Base-by-base conservation (phyloP, 2,888 invertebrate species). In the Hoplodrina ambigua region DNA sequence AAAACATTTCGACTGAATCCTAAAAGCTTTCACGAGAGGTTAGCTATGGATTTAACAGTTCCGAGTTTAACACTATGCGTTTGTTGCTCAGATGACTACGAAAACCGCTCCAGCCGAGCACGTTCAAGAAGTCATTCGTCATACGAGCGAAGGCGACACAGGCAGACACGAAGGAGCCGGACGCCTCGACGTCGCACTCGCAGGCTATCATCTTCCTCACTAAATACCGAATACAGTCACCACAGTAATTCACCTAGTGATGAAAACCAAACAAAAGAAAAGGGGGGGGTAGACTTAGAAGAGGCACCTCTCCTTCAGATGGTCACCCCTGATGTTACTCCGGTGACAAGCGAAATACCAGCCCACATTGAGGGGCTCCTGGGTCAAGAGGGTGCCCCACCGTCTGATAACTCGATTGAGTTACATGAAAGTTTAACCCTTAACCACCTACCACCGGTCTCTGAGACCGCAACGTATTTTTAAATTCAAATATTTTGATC, bases 11-110 rank as follows among this genome's bases (percentile, higher is more conserved):
- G 19, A 57, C 19, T 57, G 15, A 8, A 57, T 19, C 56, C 19
- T 57, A 57, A 41, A 19, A 57, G 56, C 56, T 57, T 41, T 57
- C 57, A 57, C 57, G 41, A 57, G 57, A 57, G 41, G 41, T 41
- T n/a, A 57, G 57, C 57, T 41, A 57, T 17, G 57, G 41, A 41
- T 56, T 57, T 41, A 57, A 57, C 57, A 41, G 57, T 44, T 25
- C 44, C n/a, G 25, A 58, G 25, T 1, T 4, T 58, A 44, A 46
- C 58, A 17, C 13, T 46, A 59, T n/a, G 33, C 33, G 15, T 37
- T 56, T 37, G 56, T 19, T 56, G 55, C 30, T 8, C 8, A 58
- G 44, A 20, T 57, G 57, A 17, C 20, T 41, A 57, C 11, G 20
- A 57, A 57, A 57, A 17, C 3, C 41, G 17, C 17, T 17, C 57